A percentile compares a stretch with the other conserved stretches of the same genome.
These are phyloP conservation scores for Lasioglossum malachurum DNA, from an alignment of 2,888 invertebrate genomes.

Conservation along the genomic window DNA sequence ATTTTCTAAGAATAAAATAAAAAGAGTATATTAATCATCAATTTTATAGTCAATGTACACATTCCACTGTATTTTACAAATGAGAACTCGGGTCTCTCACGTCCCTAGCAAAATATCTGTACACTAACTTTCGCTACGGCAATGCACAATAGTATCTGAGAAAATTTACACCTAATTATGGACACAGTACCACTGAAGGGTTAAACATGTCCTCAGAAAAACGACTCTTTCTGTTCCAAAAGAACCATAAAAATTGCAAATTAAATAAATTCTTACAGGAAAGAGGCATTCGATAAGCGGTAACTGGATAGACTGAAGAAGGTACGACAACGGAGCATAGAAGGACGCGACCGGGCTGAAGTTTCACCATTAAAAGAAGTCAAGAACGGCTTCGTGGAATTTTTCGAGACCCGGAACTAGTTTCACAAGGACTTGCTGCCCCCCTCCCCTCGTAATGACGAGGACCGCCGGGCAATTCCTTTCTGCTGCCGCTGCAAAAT, in stretches of 20 bases:
- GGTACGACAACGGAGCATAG: background rate
- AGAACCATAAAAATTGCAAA: background rate
- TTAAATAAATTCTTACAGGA: background rate
- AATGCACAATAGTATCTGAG: background rate
- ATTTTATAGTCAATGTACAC: background rate
- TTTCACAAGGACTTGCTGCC: slow-evolving; percentile 55
- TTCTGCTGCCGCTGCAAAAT: slow-evolving; percentile 75
- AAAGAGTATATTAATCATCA: background rate
- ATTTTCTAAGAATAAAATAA: background rate
- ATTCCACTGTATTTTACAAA: too few relatives aligned
- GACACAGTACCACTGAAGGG: background rate
- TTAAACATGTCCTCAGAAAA: background rate
- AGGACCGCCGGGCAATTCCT: slow-evolving; percentile 67
- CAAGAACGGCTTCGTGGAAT: slow-evolving; percentile 59
- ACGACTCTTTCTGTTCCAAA: background rate
- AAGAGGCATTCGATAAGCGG: background rate
- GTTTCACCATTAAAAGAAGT: slow-evolving; percentile 63
- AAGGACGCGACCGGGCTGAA: slow-evolving; percentile 28
- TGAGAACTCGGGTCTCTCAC: too few relatives aligned
- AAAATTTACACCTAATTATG: background rate
- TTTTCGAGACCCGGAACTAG: slow-evolving; percentile 63
- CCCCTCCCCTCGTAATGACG: slow-evolving; percentile 61
- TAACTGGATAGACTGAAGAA: background rate
- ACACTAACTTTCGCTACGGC: too few relatives aligned
- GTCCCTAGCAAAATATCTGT: too few relatives aligned